These are phyloP conservation scores for Tretioscincus oriximinensis DNA, from an alignment of 2,113 vertebrate genomes.

Conservation along the genomic window DNA sequence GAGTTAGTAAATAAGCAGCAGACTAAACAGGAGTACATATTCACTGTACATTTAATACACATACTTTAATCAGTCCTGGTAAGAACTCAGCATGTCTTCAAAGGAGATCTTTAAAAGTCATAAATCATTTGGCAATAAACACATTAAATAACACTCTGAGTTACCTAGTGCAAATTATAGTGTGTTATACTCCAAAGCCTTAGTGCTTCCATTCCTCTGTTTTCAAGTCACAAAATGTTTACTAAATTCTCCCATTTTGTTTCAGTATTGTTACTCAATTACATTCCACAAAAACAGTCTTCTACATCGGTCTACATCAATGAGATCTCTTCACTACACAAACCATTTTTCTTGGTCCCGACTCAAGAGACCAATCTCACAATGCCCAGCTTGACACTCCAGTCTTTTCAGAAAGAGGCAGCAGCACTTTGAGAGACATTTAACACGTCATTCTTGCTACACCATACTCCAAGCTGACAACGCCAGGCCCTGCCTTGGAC, in stretches of 20 bases:
- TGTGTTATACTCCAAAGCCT: conserved; percentile 30
- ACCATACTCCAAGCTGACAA: conserved; percentile 92
- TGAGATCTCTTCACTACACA: conserved; percentile 40
- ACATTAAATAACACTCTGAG: conserved; percentile 48
- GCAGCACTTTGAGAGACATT: not conserved
- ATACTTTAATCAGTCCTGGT: conserved; percentile 46
- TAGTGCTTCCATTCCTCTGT: not conserved
- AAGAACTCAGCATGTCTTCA: conserved; percentile 54
- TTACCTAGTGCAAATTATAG: conserved; percentile 57
- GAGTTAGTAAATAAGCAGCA: conserved; percentile 48
- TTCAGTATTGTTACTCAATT: conserved; percentile 35
- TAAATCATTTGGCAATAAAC: conserved; percentile 52
- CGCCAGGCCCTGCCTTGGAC: conserved; percentile 85
- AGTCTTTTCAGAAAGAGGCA: conserved; percentile 24
- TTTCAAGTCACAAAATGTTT: conserved; percentile 25
- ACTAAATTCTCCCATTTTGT: conserved; percentile 44
- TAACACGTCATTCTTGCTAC: conserved; percentile 96
- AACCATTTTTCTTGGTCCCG: conserved; percentile 43
- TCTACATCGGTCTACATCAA: conserved; percentile 39
- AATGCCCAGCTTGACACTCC: conserved; percentile 18
- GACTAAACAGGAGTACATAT: conserved; percentile 41
- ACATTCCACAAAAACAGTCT: conserved; percentile 51
- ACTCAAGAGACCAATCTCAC: conserved; percentile 43
- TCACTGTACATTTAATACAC: conserved; percentile 36
- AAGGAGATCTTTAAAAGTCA: conserved; percentile 55